Evolutionary conservation across 2,888 invertebrate species (phyloP).

Genomic region (Tetanocera ferruginea): DNA sequence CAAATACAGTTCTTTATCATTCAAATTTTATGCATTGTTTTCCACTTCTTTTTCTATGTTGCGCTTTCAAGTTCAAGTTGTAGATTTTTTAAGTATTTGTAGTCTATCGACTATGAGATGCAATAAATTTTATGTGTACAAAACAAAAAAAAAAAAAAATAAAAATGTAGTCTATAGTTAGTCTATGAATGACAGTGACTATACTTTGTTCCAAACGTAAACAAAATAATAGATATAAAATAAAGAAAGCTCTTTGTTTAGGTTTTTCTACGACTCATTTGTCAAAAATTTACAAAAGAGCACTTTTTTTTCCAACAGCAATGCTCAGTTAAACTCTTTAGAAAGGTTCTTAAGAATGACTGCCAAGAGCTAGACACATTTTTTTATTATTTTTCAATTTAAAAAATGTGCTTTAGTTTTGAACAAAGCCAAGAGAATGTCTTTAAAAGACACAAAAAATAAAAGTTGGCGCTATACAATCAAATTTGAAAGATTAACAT

Average conservation of each 20-base stretch:
- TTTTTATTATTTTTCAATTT: too few species aligned
- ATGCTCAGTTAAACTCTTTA: too few species aligned
- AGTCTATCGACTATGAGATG: background rate
- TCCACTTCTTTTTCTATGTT: slow-evolving; percentile 1
- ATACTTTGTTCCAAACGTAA: background rate
- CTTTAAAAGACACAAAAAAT: too few species aligned
- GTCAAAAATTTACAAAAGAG: too few species aligned
- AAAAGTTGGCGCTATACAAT: too few species aligned
- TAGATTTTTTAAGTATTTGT: slow-evolving; percentile 16
- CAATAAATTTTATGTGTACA: background rate
- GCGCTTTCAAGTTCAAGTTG: slow-evolving; percentile 51
- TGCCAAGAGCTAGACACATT: too few species aligned
- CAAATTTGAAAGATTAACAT: too few species aligned
- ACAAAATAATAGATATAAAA: background rate
- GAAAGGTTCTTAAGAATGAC: too few species aligned
- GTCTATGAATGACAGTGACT: background rate
- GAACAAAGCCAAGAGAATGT: too few species aligned
- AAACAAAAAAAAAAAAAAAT: background rate
- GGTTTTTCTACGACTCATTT: background rate
- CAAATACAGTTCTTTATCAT: background rate
- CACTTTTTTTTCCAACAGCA: too few species aligned
- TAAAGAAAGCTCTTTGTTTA: background rate
- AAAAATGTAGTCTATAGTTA: background rate
- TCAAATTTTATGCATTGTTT: slow-evolving; percentile 3
- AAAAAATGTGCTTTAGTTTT: too few species aligned